These are phyloP conservation scores for Lasioglossum pauxillum DNA, from an alignment of 2,888 invertebrate genomes.

Conservation along the genomic window DNA sequence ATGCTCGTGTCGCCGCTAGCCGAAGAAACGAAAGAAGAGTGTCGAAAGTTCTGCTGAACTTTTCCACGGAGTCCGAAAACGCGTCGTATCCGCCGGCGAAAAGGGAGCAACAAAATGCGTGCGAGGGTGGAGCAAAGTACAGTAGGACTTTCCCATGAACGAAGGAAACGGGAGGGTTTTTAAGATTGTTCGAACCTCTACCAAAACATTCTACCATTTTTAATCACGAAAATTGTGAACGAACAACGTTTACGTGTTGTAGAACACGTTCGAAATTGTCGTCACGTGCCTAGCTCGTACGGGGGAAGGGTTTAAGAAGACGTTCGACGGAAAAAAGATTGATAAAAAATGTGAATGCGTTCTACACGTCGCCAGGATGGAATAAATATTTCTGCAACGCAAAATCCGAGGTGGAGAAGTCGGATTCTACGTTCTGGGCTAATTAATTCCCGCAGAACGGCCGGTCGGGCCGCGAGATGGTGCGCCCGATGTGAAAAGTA, in stretches of 20 bases:
- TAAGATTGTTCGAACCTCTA: conserved; percentile 48
- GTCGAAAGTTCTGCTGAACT: conserved; percentile 48
- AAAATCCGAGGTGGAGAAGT: neutral
- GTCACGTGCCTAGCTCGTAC: neutral
- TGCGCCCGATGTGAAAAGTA: neutral
- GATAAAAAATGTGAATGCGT: neutral
- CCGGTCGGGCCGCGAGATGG: neutral
- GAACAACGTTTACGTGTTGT: neutral
- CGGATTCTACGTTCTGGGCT: neutral
- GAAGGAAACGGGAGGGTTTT: conserved; percentile 46
- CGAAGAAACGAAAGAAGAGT: conserved; percentile 42
- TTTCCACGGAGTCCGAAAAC: conserved; percentile 53
- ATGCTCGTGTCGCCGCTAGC: conserved; percentile 22
- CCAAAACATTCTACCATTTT: neutral
- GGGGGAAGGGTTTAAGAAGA: neutral
- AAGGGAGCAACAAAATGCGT: conserved; percentile 22
- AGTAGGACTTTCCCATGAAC: conserved; percentile 44
- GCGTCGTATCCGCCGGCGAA: conserved; percentile 46
- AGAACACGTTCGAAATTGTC: neutral
- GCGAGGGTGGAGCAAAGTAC: conserved; percentile 9
- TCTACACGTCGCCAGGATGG: neutral
- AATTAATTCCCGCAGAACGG: neutral
- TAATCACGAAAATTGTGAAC: neutral
- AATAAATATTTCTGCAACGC: neutral
- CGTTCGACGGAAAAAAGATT: neutral